Base-by-base conservation (phyloP, 1,140 invertebrate species). In the Nymphalis io region DNA sequence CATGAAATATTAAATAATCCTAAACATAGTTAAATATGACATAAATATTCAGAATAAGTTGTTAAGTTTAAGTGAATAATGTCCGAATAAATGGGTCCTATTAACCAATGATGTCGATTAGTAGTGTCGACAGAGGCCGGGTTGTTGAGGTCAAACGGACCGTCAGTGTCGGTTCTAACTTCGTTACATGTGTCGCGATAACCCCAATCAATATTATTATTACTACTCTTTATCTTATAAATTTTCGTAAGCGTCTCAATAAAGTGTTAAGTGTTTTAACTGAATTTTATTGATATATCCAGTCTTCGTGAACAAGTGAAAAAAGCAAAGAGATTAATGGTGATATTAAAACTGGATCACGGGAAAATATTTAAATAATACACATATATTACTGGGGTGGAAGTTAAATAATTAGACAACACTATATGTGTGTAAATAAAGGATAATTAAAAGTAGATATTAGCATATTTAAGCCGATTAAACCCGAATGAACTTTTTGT, bases 91-190 rank as follows among this genome's bases (percentile, higher is more conserved):
- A 70, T 55, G 68, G 64, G 58, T 23, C 16, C 71, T 74, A 78
- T 78, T 78, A 78, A 69, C 69, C 74, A 78, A 74, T 76, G 42
- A 71, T 73, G 65, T 48, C 51, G 68, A 65, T 72, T 70, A 58
- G 27, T 4, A 33, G 55, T 69, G 71, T 18, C 42, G 71, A 65
- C 68, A 75, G 60, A 71, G 57, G 64, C 38, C 73, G 68, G 64
- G 44, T 51, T 63, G 57, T 60, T 61, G 75, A 72, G 75, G 75
- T 77, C 75, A 72, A 66, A 38, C 23, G 51, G 20, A 38, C 55
- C 44, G 58, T 39, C 74, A 72, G 76, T 55, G 23, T 64, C 38
- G 40, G 57, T 48, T 23, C 66, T 70, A 60, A 38, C 42, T 69
- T 63, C 33, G 40, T 51, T 27, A 15, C 51, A 55, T 62, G 58